Evolutionary conservation across 2,113 vertebrate genomes (phyloP).

Genomic region (Falcunculus frontatus): DNA sequence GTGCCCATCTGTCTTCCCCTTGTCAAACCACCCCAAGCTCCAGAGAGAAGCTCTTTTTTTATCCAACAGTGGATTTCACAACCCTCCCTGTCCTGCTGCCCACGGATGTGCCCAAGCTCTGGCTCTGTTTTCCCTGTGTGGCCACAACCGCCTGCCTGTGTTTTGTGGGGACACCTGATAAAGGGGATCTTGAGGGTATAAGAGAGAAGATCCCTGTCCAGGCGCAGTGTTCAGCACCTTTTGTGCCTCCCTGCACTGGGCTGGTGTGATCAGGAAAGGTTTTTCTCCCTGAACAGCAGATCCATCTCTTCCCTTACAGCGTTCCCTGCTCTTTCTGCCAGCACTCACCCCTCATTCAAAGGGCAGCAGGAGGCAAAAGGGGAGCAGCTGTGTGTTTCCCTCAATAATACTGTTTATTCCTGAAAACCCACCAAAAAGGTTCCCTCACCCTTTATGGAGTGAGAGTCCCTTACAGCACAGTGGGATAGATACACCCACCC

Average conservation of each 20-base stretch:
- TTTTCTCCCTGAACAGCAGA: background rate
- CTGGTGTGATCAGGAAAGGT: background rate
- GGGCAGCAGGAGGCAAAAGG: background rate
- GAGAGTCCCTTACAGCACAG: background rate
- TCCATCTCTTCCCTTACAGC: background rate
- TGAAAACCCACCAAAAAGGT: background rate
- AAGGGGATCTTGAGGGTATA: background rate
- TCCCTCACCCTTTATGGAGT: background rate
- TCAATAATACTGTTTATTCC: background rate
- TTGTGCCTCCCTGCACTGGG: background rate
- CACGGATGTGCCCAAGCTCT: background rate
- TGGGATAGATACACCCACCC: background rate
- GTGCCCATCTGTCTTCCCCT: background rate
- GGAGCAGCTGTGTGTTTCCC: background rate
- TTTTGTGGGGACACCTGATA: background rate
- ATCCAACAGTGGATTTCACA: background rate
- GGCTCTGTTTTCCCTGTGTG: background rate
- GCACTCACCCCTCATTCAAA: background rate
- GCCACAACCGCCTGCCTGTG: fast-evolving
- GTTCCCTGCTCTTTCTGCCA: background rate
- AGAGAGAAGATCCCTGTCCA: background rate
- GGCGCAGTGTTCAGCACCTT: background rate
- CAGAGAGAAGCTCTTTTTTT: background rate
- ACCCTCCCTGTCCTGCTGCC: background rate
- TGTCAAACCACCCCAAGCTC: background rate